These are phyloP conservation scores for Lutraria lutraria DNA, from an alignment of 2,888 invertebrate species.

Conservation along the genomic window DNA sequence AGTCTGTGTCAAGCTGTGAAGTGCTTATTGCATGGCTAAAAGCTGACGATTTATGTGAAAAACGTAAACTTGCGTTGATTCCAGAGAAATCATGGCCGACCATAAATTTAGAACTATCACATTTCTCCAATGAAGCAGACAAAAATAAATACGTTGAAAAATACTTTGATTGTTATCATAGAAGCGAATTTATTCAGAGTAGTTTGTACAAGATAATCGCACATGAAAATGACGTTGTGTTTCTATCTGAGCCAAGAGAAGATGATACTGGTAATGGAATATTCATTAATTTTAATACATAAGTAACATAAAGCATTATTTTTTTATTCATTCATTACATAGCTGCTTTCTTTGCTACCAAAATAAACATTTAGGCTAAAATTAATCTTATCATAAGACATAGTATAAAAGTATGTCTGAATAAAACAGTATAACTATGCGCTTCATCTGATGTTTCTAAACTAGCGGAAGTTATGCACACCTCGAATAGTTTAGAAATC, in stretches of 20 bases:
- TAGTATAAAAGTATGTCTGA: no score
- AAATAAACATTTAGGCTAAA: no score
- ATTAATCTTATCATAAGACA: no score
- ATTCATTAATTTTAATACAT: no score
- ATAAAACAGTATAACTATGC: no score
- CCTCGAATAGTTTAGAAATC: no score
- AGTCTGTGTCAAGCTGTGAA: neutral
- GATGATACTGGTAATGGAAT: neutral
- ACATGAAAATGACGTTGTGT: neutral
- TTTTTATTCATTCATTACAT: no score
- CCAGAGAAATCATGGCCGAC: neutral
- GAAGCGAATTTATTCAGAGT: neutral
- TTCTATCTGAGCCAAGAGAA: neutral
- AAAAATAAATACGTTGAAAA: neutral
- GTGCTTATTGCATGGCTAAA: neutral
- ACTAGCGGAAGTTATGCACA: no score
- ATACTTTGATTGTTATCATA: neutral
- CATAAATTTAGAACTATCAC: neutral
- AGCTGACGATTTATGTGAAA: neutral
- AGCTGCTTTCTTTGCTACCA: no score
- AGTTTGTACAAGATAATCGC: slow-evolving; percentile 7
- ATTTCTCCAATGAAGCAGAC: neutral
- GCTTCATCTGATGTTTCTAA: no score
- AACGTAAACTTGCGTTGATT: neutral
- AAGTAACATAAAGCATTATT: no score